phyloP scores from a whole-genome alignment of 2,888 invertebrate species.

The Phoenoteleia sp. region DNA sequence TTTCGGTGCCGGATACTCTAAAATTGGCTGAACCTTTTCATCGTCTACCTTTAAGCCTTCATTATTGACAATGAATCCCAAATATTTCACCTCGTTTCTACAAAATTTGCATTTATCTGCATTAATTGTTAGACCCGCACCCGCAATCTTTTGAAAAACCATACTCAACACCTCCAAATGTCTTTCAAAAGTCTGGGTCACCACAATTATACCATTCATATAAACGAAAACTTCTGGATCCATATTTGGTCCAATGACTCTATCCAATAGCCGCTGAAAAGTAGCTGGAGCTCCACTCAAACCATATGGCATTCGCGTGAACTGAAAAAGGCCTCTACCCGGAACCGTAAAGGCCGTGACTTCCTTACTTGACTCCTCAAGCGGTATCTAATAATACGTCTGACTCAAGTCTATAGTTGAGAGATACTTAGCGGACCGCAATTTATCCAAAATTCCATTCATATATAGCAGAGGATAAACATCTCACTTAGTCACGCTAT shows the following conservation, averaged over 20 bases:
- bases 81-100: constrained; percentile 6
- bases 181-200: constrained; percentile 14
- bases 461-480: too few species aligned
- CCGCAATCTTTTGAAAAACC: background rate
- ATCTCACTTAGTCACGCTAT: background rate
- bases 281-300: constrained; percentile 4
- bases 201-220: too few species aligned
- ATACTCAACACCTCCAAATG: background rate
- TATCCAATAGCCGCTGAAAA: constrained; percentile 25
- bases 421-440: background rate
- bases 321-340: too few species aligned
- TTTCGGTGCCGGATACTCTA: constrained; percentile 3
- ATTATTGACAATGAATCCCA: constrained; percentile 12
- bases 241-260: background rate
- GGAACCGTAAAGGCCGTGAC: background rate
- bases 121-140: background rate
- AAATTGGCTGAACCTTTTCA: constrained; percentile 20
- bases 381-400: background rate
- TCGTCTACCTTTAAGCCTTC: constrained; percentile 16
- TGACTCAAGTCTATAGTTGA: constrained; percentile 10
- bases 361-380: background rate
- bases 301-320: constrained; percentile 4
- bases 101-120: constrained; percentile 10
- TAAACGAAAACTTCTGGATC: too few species aligned
- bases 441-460: background rate